phyloP scores from a whole-genome alignment of 2,797 vertebrate genomes.

The Phoeniculus purpureus region DNA sequence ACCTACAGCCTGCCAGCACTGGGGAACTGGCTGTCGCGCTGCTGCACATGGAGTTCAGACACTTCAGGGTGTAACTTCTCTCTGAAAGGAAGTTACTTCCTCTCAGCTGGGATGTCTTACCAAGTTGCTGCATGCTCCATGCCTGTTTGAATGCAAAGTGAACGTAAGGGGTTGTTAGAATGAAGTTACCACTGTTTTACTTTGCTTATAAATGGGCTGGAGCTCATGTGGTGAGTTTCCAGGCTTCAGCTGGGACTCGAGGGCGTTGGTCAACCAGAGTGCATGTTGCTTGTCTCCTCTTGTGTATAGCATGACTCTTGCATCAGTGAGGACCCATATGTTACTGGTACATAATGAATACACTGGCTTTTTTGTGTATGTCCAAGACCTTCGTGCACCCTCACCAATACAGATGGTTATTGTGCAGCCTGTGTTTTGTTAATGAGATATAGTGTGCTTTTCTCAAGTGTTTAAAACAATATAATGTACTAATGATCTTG shows the following conservation, averaged over 20 bases:
- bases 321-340: not conserved
- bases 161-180: not conserved
- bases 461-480: constrained; percentile 25
- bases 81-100: constrained; percentile 27
- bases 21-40: not conserved
- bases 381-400: not conserved
- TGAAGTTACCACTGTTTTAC: not conserved
- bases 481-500: constrained; percentile 22
- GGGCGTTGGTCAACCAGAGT: not conserved
- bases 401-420: not conserved
- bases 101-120: not conserved
- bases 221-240: constrained; percentile 2
- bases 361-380: accelerated
- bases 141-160: constrained; percentile 8
- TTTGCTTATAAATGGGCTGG: constrained; percentile 14
- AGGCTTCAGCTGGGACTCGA: not conserved
- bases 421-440: not conserved
- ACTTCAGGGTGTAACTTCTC: constrained; percentile 22
- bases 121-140: not conserved
- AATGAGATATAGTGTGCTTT: constrained; percentile 1
- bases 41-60: not conserved
- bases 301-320: not conserved
- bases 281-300: not conserved
- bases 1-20: not conserved
- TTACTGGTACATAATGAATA: not conserved